These are phyloP conservation scores for Micropoecilia bifurca DNA, from an alignment of 2,797 vertebrate genomes.

Conservation along the genomic window DNA sequence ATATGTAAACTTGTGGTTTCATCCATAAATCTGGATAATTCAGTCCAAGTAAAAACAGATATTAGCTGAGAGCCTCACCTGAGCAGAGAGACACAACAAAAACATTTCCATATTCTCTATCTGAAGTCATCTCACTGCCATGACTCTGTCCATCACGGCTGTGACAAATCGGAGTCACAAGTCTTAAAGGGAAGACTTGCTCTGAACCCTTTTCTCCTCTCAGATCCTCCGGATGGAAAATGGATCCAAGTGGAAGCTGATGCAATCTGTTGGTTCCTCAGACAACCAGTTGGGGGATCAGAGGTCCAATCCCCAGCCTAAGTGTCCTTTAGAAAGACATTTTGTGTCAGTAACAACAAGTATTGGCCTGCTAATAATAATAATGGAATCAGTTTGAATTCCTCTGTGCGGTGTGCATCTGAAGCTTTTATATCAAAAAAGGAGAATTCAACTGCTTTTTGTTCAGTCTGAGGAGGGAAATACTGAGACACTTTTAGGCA, in stretches of 20 bases:
- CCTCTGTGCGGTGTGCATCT: too few species aligned
- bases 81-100: too few species aligned
- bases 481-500: too few species aligned
- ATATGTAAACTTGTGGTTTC: too few species aligned
- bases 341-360: neutral
- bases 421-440: too few species aligned
- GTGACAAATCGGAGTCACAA: neutral
- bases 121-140: neutral
- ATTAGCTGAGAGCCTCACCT: neutral
- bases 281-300: neutral
- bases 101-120: neutral
- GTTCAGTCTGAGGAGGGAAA: too few species aligned
- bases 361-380: too few species aligned
- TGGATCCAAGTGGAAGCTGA: neutral
- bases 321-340: neutral
- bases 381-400: too few species aligned
- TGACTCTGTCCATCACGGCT: neutral
- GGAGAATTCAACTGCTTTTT: too few species aligned
- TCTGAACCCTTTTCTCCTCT: neutral
- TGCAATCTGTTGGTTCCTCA: neutral
- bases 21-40: too few species aligned
- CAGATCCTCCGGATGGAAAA: neutral
- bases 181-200: neutral
- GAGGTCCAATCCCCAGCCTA: neutral
- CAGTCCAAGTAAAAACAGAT: too few species aligned